phyloP scores from a whole-genome alignment of 2,113 vertebrate species.

The Dasyornis broadbenti region DNA sequence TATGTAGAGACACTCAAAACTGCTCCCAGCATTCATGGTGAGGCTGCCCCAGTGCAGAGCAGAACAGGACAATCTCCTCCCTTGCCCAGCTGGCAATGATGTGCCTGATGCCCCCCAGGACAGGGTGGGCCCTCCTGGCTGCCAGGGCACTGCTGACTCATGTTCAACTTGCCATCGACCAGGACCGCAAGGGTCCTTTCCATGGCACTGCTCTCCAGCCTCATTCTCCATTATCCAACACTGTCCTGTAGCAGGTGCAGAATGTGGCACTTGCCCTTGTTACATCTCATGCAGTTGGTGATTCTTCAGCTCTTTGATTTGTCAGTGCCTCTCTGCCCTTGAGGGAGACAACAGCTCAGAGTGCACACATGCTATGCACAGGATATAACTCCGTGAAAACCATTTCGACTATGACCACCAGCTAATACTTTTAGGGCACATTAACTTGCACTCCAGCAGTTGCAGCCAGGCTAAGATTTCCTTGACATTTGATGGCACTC shows the following conservation, averaged over 20 bases:
- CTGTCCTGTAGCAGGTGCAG: background rate
- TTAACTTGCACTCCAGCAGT: background rate
- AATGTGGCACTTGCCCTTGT: background rate
- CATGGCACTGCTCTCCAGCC: background rate
- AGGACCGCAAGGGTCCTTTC: background rate
- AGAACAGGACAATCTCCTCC: background rate
- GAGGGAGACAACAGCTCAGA: background rate
- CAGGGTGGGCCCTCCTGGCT: background rate
- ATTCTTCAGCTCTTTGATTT: background rate
- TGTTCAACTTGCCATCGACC: background rate
- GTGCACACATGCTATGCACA: accelerated
- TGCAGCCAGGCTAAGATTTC: background rate
- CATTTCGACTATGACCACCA: accelerated
- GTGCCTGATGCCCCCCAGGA: background rate
- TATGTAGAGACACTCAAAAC: accelerated
- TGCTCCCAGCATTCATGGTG: background rate
- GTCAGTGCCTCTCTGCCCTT: background rate
- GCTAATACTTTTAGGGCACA: background rate
- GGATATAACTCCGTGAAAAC: background rate
- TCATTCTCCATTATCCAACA: accelerated
- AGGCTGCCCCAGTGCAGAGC: background rate
- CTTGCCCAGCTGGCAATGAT: accelerated
- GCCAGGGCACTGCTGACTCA: background rate
- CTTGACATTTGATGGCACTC: background rate
- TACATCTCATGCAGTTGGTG: background rate